Conservation (phyloP, 1,140 invertebrate species). For the Euura lappo region DNA sequence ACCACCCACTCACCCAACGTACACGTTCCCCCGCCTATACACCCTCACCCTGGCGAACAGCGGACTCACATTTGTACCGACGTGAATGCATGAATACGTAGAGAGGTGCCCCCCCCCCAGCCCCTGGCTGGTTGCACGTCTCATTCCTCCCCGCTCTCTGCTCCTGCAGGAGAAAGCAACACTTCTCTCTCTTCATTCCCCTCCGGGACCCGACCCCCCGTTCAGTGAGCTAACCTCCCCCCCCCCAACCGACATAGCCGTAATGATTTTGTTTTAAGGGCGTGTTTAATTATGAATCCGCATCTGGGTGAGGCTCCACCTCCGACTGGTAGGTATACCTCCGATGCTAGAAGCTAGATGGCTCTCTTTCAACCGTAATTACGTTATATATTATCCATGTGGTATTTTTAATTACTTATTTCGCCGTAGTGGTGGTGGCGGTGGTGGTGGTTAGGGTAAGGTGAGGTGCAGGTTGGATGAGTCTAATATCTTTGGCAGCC, state of each 20-base stretch:
- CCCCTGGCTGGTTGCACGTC: constrained; percentile 26
- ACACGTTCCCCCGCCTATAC: not conserved
- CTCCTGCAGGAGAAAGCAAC: constrained; percentile 5
- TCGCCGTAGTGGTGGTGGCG: constrained; percentile 32
- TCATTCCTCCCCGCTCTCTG: constrained; percentile 21
- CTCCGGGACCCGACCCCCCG: not conserved
- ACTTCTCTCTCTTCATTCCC: not conserved
- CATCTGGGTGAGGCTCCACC: constrained; percentile 60
- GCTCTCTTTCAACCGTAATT: constrained; percentile 52
- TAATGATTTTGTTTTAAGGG: constrained; percentile 64
- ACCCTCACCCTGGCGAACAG: constrained; percentile 12
- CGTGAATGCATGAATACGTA: constrained; percentile 21
- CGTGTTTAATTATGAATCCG: constrained; percentile 64
- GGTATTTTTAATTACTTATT: constrained; percentile 56
- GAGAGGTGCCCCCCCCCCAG: constrained; percentile 7
- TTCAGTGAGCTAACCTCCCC: not conserved
- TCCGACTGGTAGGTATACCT: constrained; percentile 24
- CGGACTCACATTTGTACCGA: constrained; percentile 22
- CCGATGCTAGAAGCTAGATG: constrained; percentile 37
- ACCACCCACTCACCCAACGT: not conserved
- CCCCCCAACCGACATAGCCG: constrained; percentile 28
- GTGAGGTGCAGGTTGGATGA: constrained; percentile 28
- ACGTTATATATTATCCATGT: constrained; percentile 52
- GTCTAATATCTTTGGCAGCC: constrained; percentile 51
- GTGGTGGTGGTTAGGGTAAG: not conserved